Evolutionary conservation across 1,140 invertebrate species (phyloP), one percentile per base, ranked within the genome.

Genomic region (Berghia stephanieae): DNA sequence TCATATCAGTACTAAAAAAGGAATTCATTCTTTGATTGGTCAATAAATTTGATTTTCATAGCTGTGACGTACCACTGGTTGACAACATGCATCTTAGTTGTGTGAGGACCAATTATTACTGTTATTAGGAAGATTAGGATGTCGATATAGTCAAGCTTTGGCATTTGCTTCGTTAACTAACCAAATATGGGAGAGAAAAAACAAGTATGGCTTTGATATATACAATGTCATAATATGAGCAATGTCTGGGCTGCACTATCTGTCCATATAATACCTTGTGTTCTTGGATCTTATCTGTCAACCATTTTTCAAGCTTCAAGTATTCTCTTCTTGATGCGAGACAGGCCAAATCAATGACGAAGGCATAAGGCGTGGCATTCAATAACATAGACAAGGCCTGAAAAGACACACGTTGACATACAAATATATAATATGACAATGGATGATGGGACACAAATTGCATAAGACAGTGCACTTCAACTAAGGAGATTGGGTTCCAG

Each of bases 301-400:
- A 89, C 97, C 98, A 99, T 89, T 99, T 99, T 87, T 99, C 98
- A 8, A 99, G 89, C 89, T 99, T 99, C 0, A 99, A 90, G 90
- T 99, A 99, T 89, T 99, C 98, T 72, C 98, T 90, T 77, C 98
- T 90, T 0, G 98, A 98, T 0, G 98, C 98, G 55, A 99, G 90
- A 89, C 97, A 99, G 0, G 98, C 97, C 69, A 99, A 90, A 90
- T 99, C 98, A 83, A 99, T 99, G 3, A 98, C 96, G 91, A 99
- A 99, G 24, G 95, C 93, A 90, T 97, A 97, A 0, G 95, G 95
- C 78, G 95, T 94, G 0, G 94, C 94, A 90, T 98, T 99, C 1
- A 99, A 90, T n/a, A 99, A 90, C 80, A 96, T 92, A 0, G 96
- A 97, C 1, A 99, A 88, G 0, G 96, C 96, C 90, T 92, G 83